Evolutionary conservation across 2,888 invertebrate genomes (phyloP), one percentile per base, ranked within the genome.

Genomic region (Cephus spinipes): DNA sequence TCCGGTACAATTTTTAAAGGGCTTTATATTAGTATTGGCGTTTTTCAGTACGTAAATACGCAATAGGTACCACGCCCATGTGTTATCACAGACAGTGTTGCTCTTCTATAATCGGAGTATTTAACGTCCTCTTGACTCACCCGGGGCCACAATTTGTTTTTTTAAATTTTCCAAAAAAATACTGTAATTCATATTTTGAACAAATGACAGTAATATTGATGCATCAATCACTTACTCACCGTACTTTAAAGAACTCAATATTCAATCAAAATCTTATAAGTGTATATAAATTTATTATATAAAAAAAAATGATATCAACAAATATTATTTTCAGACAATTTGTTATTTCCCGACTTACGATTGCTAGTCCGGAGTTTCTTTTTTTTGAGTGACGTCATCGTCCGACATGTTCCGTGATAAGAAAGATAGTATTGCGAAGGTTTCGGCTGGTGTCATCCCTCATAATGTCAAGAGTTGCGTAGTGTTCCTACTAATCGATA

Each of bases 331-430:
- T 23, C 23, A 6, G 23, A 23, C 9, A 55, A 55, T 9, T 55
- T 23, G 2, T 55, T 55, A 55, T 55, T 55, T 55, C 23, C 23
- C 23, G 23, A 23, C 15, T 23, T 55, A 1, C 55, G 55, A 23
- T 9, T 55, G 23, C 9, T 23, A 55, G 55, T 76, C 76, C 77
- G 79, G 73, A 74, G 12, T 71, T 77, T 73, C 78, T 82, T 81
- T 79, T 30, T 73, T 77, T 78, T 71, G 77, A 79, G 79, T 81
- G 82, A 82, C 79, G 76, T 81, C 81, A 82, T 77, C 78, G 76
- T 80, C 77, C 78, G 76, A 79, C 40, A 75, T 76, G 76, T 31
- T n/a, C n/a, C 1, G 4, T 23, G 31, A 9, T 23, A 55, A 23
- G 55, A 23, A 55, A 9, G 9, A 23, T 55, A 55, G 55, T 55